Conservation (phyloP, 2,797 vertebrate species). For the Rhinoraja longicauda region DNA sequence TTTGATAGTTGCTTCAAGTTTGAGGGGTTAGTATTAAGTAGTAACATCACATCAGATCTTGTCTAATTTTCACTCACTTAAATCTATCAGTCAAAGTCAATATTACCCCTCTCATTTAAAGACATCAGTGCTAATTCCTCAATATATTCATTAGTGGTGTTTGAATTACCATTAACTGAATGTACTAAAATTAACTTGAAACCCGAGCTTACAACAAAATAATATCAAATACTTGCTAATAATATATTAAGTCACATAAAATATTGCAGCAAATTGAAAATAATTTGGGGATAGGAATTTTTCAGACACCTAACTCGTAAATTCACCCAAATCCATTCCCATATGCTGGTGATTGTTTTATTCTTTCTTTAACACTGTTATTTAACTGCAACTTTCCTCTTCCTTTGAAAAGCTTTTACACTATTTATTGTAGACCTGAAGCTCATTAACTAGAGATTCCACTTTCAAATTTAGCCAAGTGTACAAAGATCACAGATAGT, state of each 20-base stretch:
- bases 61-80: neutral
- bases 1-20: neutral
- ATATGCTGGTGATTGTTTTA: neutral
- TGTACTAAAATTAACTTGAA: neutral
- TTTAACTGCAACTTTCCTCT: neutral
- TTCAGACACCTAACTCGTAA: neutral
- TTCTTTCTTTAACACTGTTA: neutral
- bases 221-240: too few relatives aligned
- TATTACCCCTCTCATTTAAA: neutral
- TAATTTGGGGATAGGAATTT: neutral
- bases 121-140: neutral
- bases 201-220: neutral
- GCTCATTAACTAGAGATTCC: conserved; percentile 14
- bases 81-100: neutral
- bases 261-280: neutral
- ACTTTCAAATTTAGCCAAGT: conserved; percentile 33
- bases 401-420: conserved; percentile 33
- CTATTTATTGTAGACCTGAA: conserved; percentile 10
- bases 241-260: neutral
- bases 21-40: neutral
- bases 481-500: neutral
- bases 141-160: neutral
- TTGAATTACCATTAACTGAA: neutral
- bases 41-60: neutral
- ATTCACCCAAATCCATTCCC: too few relatives aligned